Base-by-base conservation (phyloP, 2,888 invertebrate species). In the Clepsis dumicolana region DNA sequence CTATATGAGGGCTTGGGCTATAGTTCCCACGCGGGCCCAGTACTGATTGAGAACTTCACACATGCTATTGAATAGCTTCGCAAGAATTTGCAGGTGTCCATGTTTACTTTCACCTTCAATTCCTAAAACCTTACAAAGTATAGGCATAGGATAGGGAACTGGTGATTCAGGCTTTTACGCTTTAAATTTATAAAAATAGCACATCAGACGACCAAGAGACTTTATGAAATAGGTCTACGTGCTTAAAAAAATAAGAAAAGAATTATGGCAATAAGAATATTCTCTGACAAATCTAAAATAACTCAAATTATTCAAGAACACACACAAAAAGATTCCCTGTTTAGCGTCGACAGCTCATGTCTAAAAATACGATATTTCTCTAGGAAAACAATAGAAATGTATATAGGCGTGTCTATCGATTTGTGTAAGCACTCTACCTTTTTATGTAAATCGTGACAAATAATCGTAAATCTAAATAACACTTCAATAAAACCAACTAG, bases 321-420 rank as follows among this genome's bases (percentile, higher is more conserved):
- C 18, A 44, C 18, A 44, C n/a, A 44, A 18, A 18, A 44, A 44
- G 16, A 7, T 44, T 18, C 18, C 4, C 2, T 38, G 4, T 38
- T 38, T 8, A 16, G 8, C 5, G 18, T 44, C 7, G 44, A 7
- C 44, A 41, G 18, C 18, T 44, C 18, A 18, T 12, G 7, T 41
- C 41, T 4, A 16, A 18, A 44, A 44, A 44, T 44, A 21, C 21
- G 48, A 64, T 64, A 21, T 64, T 60, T 3, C 21, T 44, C 44
- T 18, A 44, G 8, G 18, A 44, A 38, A 44, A 44, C 18, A 44
- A 44, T 16, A 16, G 8, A 16, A 5, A 16, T 44, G 44, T 44
- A 16, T 44, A 18, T 44, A 44, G 44, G 44, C 44, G 44, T 44
- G 44, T 44, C 44, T 18, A 48, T 21, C 12, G 48, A 21, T 21